Evolutionary conservation across 2,888 invertebrate species (phyloP), one percentile per base, ranked within the genome.

Genomic region (Dynastes hyllus): DNA sequence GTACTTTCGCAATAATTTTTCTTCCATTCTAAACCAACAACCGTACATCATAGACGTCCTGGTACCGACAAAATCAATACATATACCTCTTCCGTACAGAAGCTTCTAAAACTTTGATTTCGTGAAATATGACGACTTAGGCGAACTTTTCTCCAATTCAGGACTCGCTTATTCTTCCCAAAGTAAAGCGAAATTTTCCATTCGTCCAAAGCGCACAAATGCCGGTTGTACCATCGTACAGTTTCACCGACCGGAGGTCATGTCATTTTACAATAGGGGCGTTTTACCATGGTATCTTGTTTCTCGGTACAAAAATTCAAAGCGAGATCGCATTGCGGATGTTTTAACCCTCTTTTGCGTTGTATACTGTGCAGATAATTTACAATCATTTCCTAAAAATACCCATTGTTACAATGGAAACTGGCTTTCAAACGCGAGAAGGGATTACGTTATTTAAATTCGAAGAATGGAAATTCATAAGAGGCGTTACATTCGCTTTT

Each of bases 111-210:
- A 66, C 16, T 66, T 66, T 66, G 66, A 66, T 66, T 40, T 66
- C 66, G 40, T 66, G 66, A 66, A 66, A 66, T 66, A 66, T 66
- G 66, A 66, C 40, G 66, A 66, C 66, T 66, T 66, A 16, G n/a
- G n/a, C 32, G 37, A 66, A 66, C 66, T 66, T 66, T 40, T 40
- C 66, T n/a, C 40, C 3, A 8, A 37, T 13, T 11, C n/a, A 1
- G 40, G 32, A n/a, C 13, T 13, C 22, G 5, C 11, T 16, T 22
- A 22, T 22, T 22, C 22, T 22, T 22, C 22, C 22, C 0, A 22
- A 22, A 22, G 66, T 16, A 66, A 45, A 66, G 32, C 32, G 66
- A 66, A n/a, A 66, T 66, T 66, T 66, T 66, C 66, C 66, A 66
- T 40, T 66, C 9, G 13, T 45, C 2, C 45, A 11, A 11, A 45